Percentiles rank a stretch among this genome's conserved stretches.
Conservation (phyloP, 1,140 invertebrate genomes). For the Tribolium madens region DNA sequence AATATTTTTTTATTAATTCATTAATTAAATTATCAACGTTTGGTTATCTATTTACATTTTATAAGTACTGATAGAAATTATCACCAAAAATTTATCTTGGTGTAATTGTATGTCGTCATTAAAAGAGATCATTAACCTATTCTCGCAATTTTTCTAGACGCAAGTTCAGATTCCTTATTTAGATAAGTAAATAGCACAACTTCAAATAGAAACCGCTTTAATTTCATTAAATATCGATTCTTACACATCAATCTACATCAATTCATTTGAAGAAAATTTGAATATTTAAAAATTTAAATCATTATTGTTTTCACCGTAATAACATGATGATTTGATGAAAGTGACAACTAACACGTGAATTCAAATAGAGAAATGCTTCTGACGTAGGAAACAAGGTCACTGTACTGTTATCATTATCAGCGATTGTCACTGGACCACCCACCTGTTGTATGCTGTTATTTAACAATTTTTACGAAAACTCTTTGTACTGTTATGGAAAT, state of each 20-base stretch:
- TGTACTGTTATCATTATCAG: neutral
- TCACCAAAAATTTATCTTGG: neutral
- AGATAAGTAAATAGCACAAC: neutral
- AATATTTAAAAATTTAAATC: neutral
- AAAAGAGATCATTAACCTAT: slow-evolving; percentile 2
- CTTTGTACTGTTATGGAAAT: neutral
- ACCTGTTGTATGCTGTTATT: neutral
- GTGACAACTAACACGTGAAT: neutral
- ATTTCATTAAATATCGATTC: neutral
- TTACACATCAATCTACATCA: neutral
- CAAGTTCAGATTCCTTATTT: neutral
- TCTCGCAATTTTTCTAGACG: slow-evolving; percentile 6
- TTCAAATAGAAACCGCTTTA: neutral
- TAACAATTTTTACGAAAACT: neutral
- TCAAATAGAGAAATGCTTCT: neutral
- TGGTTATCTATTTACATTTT: too few relatives aligned
- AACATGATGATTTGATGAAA: neutral
- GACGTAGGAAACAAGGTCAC: neutral
- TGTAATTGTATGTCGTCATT: neutral
- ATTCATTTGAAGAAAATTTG: neutral
- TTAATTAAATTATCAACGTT: neutral
- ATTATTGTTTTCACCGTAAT: neutral
- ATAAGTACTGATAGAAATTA: neutral
- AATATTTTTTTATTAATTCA: neutral
- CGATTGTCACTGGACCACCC: neutral